Percentiles rank a stretch among this genome's conserved stretches.
These are phyloP conservation scores for Schizaphis graminum DNA, from an alignment of 2,888 invertebrate species.

Conservation along the genomic window DNA sequence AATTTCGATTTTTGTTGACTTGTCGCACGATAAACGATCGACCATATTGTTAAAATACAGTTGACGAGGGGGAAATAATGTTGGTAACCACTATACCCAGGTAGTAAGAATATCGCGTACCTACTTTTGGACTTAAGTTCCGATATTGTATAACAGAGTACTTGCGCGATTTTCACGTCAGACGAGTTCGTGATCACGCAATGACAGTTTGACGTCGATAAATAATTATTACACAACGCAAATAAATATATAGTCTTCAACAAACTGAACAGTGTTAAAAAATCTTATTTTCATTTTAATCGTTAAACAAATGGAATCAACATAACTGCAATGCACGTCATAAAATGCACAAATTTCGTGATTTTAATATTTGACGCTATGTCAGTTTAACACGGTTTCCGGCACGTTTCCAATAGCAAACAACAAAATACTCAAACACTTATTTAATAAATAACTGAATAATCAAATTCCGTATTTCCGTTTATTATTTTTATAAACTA, in stretches of 20 bases:
- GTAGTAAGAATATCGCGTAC: no score
- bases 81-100: neutral
- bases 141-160: neutral
- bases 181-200: neutral
- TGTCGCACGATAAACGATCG: neutral
- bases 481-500: neutral
- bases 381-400: neutral
- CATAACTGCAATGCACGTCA: neutral
- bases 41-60: neutral
- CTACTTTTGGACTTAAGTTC: neutral
- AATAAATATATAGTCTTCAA: neutral
- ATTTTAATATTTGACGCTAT: neutral
- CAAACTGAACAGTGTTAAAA: neutral
- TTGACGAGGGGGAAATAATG: neutral
- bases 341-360: neutral
- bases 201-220: neutral
- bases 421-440: neutral
- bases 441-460: neutral
- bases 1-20: neutral
- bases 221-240: neutral
- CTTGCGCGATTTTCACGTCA: neutral
- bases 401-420: neutral
- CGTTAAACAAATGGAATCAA: neutral
- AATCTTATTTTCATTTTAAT: neutral
- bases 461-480: neutral